Conservation (phyloP, 92 coral and sea anemone genomes). For the Chrysogorgia sp. region DNA sequence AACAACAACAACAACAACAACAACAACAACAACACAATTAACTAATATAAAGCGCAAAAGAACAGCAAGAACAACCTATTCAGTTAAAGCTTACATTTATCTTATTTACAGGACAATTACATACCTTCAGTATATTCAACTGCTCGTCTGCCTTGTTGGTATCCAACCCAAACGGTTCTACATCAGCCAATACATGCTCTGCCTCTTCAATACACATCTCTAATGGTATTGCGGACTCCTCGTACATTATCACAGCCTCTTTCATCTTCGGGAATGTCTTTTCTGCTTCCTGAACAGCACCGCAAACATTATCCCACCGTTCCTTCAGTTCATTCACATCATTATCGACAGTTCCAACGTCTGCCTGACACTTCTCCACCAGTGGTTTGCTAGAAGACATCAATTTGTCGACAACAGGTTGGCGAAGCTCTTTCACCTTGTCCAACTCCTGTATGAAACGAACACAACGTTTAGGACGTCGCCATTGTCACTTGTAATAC, state of each 20-base stretch:
- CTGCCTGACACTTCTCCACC: slow-evolving; percentile 39
- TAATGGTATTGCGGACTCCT: slow-evolving; percentile 21
- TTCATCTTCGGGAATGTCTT: slow-evolving; percentile 35
- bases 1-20: neutral
- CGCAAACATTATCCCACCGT: slow-evolving; percentile 31
- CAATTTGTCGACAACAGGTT: slow-evolving; percentile 23
- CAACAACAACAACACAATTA: no score
- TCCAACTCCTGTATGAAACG: slow-evolving; percentile 13
- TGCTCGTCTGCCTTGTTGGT: slow-evolving; percentile 78
- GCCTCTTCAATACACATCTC: slow-evolving; percentile 52
- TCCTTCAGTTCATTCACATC: slow-evolving; percentile 17
- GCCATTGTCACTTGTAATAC: no score
- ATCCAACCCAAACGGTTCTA: slow-evolving; percentile 77
- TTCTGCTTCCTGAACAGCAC: slow-evolving; percentile 27
- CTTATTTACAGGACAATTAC: neutral
- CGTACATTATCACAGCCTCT: slow-evolving; percentile 23
- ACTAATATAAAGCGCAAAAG: no score
- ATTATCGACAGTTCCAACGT: slow-evolving; percentile 29
- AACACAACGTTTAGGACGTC: no score
- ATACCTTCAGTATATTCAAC: slow-evolving; percentile 82
- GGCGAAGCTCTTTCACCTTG: slow-evolving; percentile 9
- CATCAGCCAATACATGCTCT: slow-evolving; percentile 74
- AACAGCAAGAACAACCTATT: no score
- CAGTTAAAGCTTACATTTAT: neutral
- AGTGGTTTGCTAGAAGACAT: slow-evolving; percentile 37